Evolutionary conservation across 2,797 vertebrate species (phyloP).

Genomic region (Paguma larvata): DNA sequence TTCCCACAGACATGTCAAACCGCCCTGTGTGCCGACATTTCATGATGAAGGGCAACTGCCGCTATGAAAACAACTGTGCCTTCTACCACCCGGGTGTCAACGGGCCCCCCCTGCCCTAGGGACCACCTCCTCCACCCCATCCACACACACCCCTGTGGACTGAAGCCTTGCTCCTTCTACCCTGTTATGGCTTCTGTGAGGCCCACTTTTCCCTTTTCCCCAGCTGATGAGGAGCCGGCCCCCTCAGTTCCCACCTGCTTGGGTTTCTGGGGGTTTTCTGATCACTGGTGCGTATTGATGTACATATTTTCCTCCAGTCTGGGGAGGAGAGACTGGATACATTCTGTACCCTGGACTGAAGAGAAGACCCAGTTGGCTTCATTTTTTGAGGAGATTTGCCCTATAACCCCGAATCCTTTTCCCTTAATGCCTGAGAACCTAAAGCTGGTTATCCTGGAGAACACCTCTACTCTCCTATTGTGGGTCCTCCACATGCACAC

Average conservation of each 20-base stretch:
- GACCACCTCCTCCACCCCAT: conserved; percentile 41
- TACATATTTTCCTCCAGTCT: conserved; percentile 71
- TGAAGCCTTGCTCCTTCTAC: conserved; percentile 67
- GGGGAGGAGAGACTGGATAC: conserved; percentile 71
- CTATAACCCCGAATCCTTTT: conserved; percentile 52
- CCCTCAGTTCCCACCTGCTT: conserved; percentile 63
- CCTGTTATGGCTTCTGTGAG: conserved; percentile 89
- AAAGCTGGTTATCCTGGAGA: conserved; percentile 59
- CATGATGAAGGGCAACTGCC: conserved; percentile 97
- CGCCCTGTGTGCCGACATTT: conserved; percentile 96
- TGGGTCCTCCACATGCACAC: conserved; percentile 33
- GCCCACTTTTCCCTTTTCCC: conserved; percentile 76
- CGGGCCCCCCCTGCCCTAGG: conserved; percentile 92
- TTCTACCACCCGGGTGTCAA: conserved; percentile 98
- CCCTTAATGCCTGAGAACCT: conserved; percentile 67
- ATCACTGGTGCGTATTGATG: conserved; percentile 78
- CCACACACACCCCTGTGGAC: conserved; percentile 69
- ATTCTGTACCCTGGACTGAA: conserved; percentile 68
- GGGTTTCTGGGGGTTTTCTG: conserved; percentile 67
- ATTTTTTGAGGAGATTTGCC: conserved; percentile 66
- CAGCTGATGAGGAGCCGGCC: conserved; percentile 79
- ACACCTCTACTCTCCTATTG: neutral
- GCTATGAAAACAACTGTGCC: conserved; percentile 97
- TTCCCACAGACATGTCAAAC: conserved; percentile 94
- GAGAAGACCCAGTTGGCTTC: conserved; percentile 74